Base-by-base conservation (phyloP, 2,113 vertebrate species). In the Tamias sibiricus region DNA sequence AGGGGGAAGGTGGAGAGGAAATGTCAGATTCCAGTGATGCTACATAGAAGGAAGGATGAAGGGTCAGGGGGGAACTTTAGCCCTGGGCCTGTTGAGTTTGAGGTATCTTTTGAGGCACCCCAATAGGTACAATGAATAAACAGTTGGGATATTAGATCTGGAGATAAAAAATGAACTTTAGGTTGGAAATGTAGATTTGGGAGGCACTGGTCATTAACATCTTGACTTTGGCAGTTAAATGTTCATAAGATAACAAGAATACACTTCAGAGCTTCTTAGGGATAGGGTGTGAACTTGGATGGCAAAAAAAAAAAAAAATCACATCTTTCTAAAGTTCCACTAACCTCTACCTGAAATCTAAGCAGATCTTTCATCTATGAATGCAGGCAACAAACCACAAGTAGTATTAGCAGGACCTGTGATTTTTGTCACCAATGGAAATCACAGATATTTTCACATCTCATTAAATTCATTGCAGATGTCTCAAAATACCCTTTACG, bases 401-500 rank as follows among this genome's bases (percentile, higher is more conserved):
- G 77, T 57, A 82, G 83, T 71, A 89, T 93, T 68, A 72, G 77
- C 77, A 75, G 54, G 79, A 72, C 90, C 75, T 86, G 64, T 16
- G 69, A 95, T 82, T 95, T 84, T 40, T 95, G 83, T 96, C 62
- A 35, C 95, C 75, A 76, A 28, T 54, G 20, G 35, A 94, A 96
- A 91, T 95, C 96, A 93, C 87, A 87, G 94, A 89, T 80, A 87
- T 91, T 95, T 95, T 93, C 83, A 87, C 95, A 95, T 87, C 95
- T 95, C 90, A 52, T 96, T 87, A 91, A 69, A 91, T 86, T 91
- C 54, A 79, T 82, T 79, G 69, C 74, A 28, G 92, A 95, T 95
- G 74, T 86, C 97, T 97, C 90, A 96, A 96, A 97, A 97, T 95
- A 97, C 64, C 89, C 74, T 97, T 94, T 94, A 85, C 16, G 2